Base-by-base conservation (phyloP, 2,113 vertebrate species). In the Dendrocopos noguchii region DNA sequence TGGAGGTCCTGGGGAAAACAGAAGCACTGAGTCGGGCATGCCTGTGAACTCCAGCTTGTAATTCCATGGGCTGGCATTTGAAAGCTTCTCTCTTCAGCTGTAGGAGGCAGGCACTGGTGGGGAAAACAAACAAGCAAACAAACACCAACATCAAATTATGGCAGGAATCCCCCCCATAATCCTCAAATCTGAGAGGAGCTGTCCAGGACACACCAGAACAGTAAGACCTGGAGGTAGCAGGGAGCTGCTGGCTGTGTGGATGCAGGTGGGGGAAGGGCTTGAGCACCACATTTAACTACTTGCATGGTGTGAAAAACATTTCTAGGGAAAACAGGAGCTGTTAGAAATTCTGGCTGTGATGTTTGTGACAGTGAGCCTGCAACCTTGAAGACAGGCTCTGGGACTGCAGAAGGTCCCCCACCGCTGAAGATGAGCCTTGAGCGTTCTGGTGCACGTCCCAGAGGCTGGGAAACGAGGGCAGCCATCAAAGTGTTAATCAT, bases 201-300 rank as follows among this genome's bases (percentile, higher is more conserved):
- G 20, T 36, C 65, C 83, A 91, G 76, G 73, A 87, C 64, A 70
- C 61, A 60, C 42, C 3, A 22, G 74, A 91, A 91, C 78, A 94
- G 82, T 19, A 76, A 10, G 19, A 64, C 33, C 12, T 80, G 61
- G 88, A 85, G 86, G 88, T 56, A 91, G 92, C 72, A 77, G 66
- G 77, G 91, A 78, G 74, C 87, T 91, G 70, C 91, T 80, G 80
- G 86, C 60, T 67, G 14, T 71, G 80, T 67, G 56, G 57, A 21
- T 71, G 82, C 85, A 88, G 83, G 83, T 75, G 65, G 83, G 46
- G 46, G 46, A 31, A 85, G 33, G 55, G 29, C 16, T 73, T 4
- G 15, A 74, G 88, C 67, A 33, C 42, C 88, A 80, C 34, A 91
- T 85, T 80, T 82, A 85, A 74, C 57, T 56, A 59, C 73, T 31